Conservation (phyloP, 2,113 vertebrate species). For the Tonatia bakeri region DNA sequence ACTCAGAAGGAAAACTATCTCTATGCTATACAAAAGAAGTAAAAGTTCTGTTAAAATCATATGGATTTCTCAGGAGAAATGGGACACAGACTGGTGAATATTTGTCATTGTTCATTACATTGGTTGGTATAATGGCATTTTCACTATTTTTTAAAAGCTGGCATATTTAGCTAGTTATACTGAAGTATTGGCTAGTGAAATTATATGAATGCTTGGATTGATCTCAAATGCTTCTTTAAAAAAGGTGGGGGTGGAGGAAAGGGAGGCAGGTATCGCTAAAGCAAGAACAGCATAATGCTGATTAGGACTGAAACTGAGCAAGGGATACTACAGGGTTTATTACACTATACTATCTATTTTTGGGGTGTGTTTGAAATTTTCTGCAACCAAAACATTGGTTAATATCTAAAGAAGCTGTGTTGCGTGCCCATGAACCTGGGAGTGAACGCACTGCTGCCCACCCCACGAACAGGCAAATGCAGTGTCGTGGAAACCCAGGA, state of each 20-base stretch:
- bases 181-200: not conserved
- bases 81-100: not conserved
- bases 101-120: not conserved
- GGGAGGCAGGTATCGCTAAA: not conserved
- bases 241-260: rapidly evolving
- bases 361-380: not conserved
- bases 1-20: not conserved
- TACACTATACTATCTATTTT: not conserved
- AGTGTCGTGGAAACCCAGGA: not conserved
- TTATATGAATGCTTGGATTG: not conserved
- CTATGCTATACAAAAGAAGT: not conserved
- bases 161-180: not conserved
- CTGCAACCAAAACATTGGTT: not conserved
- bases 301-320: not conserved
- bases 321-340: not conserved
- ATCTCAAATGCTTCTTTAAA: not conserved
- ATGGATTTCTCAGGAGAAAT: not conserved
- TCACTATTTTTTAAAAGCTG: not conserved
- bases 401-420: not conserved
- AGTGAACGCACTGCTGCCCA: not conserved
- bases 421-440: not conserved
- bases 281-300: not conserved
- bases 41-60: not conserved
- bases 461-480: not conserved
- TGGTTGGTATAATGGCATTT: not conserved